These are phyloP conservation scores for Limulus polyphemus DNA, from an alignment of 2,888 invertebrate species.

Conservation along the genomic window DNA sequence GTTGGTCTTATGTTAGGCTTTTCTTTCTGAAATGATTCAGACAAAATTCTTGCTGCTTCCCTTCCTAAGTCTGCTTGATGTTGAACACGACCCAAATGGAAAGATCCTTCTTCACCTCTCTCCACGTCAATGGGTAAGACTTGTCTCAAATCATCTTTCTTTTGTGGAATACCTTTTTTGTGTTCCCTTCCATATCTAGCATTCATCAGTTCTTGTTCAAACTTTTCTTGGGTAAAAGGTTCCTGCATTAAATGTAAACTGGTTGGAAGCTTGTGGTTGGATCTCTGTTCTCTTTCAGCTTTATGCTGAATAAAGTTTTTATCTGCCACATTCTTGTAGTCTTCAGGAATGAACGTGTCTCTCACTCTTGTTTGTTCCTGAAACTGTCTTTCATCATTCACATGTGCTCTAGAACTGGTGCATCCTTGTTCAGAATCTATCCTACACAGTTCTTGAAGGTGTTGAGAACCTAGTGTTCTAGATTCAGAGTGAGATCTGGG, in stretches of 20 bases:
- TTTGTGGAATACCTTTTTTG: neutral
- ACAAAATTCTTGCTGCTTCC: conserved; percentile 29
- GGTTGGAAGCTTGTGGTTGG: neutral
- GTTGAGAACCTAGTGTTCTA: conserved; percentile 2
- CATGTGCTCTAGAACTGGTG: conserved; percentile 1
- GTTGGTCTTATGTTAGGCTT: conserved; percentile 16
- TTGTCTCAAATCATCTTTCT: neutral
- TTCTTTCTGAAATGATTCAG: conserved; percentile 29
- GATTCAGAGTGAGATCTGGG: conserved; percentile 17
- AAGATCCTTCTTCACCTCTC: conserved; percentile 7
- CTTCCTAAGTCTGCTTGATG: no score
- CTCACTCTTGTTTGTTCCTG: neutral
- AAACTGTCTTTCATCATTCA: neutral
- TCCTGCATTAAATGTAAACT: conserved; percentile 16
- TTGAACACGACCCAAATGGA: conserved; percentile 17
- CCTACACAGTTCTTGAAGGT: neutral
- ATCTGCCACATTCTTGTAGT: neutral
- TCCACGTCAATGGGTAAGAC: neutral
- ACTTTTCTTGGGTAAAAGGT: conserved; percentile 27
- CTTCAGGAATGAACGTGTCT: no score
- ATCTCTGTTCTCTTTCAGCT: conserved; percentile 1
- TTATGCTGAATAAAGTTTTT: no score
- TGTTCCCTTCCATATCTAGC: no score
- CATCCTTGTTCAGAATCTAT: conserved; percentile 8
- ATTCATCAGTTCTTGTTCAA: conserved; percentile 26